Conservation (phyloP, 1,140 invertebrate species). For the Drosophila nikananu region DNA sequence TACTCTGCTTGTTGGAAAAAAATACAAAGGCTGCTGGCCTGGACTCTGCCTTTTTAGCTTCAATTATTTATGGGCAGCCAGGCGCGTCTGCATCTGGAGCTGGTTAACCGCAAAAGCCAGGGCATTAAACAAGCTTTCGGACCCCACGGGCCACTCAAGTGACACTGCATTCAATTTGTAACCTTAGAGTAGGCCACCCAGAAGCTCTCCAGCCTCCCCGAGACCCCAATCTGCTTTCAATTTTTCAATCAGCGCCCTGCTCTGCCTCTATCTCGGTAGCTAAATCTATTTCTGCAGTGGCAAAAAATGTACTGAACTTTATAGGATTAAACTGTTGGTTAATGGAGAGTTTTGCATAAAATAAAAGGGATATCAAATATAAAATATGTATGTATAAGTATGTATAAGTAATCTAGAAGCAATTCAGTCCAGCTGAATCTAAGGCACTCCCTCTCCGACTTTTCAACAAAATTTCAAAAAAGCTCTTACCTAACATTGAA, state of each 20-base stretch:
- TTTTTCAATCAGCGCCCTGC: constrained; percentile 70
- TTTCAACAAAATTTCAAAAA: too few relatives aligned
- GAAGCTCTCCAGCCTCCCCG: not conserved
- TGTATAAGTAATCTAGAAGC: too few relatives aligned
- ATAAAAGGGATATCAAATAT: not conserved
- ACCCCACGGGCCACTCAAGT: constrained; percentile 59
- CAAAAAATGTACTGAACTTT: not conserved
- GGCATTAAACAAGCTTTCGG: constrained; percentile 76
- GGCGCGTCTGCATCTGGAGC: constrained; percentile 73
- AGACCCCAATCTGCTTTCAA: constrained; percentile 37
- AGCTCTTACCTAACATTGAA: too few relatives aligned
- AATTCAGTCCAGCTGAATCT: too few relatives aligned
- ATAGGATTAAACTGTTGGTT: not conserved
- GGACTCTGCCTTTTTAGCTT: constrained; percentile 76
- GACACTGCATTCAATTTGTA: constrained; percentile 77
- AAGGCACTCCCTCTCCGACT: too few relatives aligned
- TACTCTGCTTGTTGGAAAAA: constrained; percentile 16
- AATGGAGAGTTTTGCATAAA: not conserved
- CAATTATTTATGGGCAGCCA: constrained; percentile 82
- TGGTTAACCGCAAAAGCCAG: constrained; percentile 79
- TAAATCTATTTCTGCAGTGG: constrained; percentile 6
- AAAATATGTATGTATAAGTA: too few relatives aligned
- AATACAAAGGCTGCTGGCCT: constrained; percentile 37
- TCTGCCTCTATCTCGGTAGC: constrained; percentile 18
- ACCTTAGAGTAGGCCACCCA: constrained; percentile 50